A percentile compares a stretch with the other conserved stretches of the same genome.
Evolutionary conservation across 2,797 vertebrate genomes (phyloP).

Genomic region (Lophotriccus pileatus): DNA sequence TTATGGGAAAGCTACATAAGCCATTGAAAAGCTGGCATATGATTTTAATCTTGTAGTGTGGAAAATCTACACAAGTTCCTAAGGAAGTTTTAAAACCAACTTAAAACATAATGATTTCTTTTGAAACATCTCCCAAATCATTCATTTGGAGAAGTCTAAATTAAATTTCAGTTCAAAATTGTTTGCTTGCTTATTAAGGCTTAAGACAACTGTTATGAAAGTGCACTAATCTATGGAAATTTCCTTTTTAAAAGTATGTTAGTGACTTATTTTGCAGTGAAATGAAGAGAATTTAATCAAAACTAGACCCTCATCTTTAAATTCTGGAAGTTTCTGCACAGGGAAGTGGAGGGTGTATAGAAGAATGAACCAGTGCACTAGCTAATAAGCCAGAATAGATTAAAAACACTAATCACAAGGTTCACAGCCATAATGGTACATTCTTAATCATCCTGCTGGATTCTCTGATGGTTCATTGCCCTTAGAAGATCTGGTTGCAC

Average conservation of each 20-base stretch:
- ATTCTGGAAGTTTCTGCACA: neutral
- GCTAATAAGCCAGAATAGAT: neutral
- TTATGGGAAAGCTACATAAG: neutral
- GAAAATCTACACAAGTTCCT: neutral
- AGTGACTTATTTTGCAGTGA: neutral
- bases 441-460: neutral
- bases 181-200: neutral
- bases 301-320: neutral
- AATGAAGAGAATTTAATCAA: neutral
- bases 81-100: neutral
- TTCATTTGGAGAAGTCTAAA: neutral
- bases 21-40: neutral
- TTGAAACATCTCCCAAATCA: neutral
- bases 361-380: neutral
- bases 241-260: neutral
- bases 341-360: neutral
- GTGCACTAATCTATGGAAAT: neutral
- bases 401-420: neutral
- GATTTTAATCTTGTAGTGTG: neutral
- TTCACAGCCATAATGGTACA: neutral
- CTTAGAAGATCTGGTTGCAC: neutral
- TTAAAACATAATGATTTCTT: neutral
- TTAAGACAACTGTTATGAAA: neutral
- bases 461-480: neutral
- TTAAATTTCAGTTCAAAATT: neutral